Conservation (phyloP, 2,888 invertebrate genomes). For the Ormia ochracea region DNA sequence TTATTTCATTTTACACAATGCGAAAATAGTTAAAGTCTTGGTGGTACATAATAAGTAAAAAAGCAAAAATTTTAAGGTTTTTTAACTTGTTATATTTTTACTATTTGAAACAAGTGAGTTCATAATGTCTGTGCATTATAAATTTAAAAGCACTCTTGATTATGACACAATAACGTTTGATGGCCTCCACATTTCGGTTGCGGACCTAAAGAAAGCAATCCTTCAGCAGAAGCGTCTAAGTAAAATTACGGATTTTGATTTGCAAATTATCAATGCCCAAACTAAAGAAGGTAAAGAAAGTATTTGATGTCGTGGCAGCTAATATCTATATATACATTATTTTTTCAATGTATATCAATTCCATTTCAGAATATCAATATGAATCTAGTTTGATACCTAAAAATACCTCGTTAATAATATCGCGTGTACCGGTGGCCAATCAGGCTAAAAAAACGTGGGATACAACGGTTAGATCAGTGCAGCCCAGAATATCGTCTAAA, state of each 20-base stretch:
- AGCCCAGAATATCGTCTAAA: conserved; percentile 78
- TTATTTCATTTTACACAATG: conserved; percentile 48
- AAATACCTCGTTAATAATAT: conserved; percentile 97
- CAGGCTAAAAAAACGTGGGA: conserved; percentile 89
- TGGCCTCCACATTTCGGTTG: conserved; percentile 96
- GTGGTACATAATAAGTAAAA: conserved; percentile 43
- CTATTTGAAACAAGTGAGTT: neutral
- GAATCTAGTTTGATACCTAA: conserved; percentile 95
- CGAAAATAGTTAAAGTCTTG: conserved; percentile 40
- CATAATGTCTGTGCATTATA: conserved; percentile 96
- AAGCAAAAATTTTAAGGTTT: conserved; percentile 5
- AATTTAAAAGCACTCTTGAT: conserved; percentile 97
- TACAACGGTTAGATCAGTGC: conserved; percentile 74
- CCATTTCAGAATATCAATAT: conserved; percentile 88
- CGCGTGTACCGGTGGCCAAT: conserved; percentile 90
- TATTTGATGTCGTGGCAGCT: conserved; percentile 28
- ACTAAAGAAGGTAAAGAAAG: conserved; percentile 90
- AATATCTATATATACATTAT: no score
- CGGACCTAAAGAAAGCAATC: conserved; percentile 95
- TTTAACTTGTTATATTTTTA: conserved; percentile 2
- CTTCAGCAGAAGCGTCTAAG: conserved; percentile 96
- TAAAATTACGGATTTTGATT: conserved; percentile 95
- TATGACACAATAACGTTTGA: conserved; percentile 98
- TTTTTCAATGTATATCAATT: neutral
- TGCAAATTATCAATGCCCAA: conserved; percentile 97